Evolutionary conservation across 1,140 invertebrate genomes (phyloP).

Genomic region (Nomia melanderi): DNA sequence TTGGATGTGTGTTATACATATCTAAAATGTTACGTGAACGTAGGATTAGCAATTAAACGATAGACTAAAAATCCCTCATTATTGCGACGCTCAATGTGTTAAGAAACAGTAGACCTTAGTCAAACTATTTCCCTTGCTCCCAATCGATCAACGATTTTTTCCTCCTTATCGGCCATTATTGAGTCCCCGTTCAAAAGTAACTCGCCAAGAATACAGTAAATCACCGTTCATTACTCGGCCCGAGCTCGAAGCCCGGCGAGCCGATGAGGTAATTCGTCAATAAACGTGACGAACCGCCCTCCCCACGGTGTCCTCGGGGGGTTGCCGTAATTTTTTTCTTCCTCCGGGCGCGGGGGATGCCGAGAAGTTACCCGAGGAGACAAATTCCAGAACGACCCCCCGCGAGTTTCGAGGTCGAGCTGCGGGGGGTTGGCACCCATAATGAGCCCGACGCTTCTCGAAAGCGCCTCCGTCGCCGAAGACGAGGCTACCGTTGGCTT

Average conservation of each 20-base stretch:
- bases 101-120: no score
- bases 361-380: constrained; percentile 12
- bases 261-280: constrained; percentile 14
- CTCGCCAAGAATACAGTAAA: not conserved
- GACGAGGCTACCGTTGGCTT: not conserved
- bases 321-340: constrained; percentile 15
- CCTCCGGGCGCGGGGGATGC: not conserved
- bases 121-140: no score
- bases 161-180: not conserved
- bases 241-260: not conserved
- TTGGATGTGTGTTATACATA: no score
- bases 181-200: not conserved
- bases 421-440: constrained; percentile 74
- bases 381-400: constrained; percentile 68
- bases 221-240: not conserved
- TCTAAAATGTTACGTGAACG: no score
- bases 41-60: no score
- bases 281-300: constrained; percentile 27
- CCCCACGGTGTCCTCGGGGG: not conserved
- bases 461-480: constrained; percentile 61
- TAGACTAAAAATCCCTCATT: no score
- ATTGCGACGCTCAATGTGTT: no score
- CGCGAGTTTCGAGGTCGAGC: constrained; percentile 71
- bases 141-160: not conserved
- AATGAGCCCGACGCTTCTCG: constrained; percentile 72